phyloP scores from a whole-genome alignment of 2,888 invertebrate species.

The Petrolisthes manimaculis region DNA sequence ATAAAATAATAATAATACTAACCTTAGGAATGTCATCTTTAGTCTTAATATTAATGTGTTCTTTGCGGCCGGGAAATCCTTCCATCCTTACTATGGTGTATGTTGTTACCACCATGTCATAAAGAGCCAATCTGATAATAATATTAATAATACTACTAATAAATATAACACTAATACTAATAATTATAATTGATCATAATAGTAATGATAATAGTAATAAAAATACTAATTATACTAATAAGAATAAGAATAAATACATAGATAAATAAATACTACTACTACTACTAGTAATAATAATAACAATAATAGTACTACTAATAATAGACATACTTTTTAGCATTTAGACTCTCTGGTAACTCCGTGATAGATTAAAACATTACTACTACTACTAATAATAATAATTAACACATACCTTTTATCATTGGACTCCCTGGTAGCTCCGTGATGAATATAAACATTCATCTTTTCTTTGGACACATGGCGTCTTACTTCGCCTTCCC shows the following conservation, averaged over 20 bases:
- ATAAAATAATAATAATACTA: neutral
- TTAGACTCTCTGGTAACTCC: neutral
- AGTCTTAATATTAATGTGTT: conserved; percentile 16
- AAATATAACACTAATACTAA: conserved; percentile 9
- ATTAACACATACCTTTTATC: conserved; percentile 19
- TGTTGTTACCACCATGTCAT: conserved; percentile 90
- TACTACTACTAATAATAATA: neutral
- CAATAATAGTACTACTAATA: too few species aligned
- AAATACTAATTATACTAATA: too few species aligned
- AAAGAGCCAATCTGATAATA: conserved; percentile 74
- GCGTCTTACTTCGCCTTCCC: conserved; percentile 83
- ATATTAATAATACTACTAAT: conserved; percentile 23
- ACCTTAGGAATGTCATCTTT: conserved; percentile 60
- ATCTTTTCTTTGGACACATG: conserved; percentile 76
- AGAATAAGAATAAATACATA: too few species aligned
- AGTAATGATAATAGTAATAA: conserved; percentile 1
- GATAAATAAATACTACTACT: too few species aligned
- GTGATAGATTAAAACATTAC: neutral
- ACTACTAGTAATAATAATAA: neutral
- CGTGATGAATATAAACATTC: conserved; percentile 83
- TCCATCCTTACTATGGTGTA: conserved; percentile 78
- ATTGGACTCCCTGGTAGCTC: conserved; percentile 75
- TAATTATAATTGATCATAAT: conserved; percentile 15
- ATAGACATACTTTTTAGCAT: neutral
- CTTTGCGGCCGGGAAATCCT: conserved; percentile 66